Percentiles rank a stretch among this genome's conserved stretches.
These are phyloP conservation scores for Proterorhinus semilunaris DNA, from an alignment of 2,113 vertebrate genomes.

Conservation along the genomic window DNA sequence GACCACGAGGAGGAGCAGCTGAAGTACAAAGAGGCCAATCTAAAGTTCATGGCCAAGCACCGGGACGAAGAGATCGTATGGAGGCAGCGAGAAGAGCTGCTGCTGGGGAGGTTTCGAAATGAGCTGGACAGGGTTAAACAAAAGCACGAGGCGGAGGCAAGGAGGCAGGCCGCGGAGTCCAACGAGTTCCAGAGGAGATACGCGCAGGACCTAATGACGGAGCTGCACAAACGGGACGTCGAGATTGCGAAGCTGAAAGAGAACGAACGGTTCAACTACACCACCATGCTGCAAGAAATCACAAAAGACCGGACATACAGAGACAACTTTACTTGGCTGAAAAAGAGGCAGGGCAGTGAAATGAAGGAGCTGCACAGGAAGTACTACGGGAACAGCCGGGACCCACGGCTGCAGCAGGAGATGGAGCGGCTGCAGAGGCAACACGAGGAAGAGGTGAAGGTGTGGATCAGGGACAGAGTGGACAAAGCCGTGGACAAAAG, in stretches of 20 bases:
- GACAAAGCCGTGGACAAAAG: not conserved
- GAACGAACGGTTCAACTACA: accelerated
- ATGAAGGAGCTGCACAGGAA: not conserved
- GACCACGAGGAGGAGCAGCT: not conserved
- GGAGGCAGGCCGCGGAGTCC: constrained; percentile 23
- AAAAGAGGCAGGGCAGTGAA: constrained; percentile 8
- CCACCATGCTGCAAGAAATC: not conserved
- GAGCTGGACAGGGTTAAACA: not conserved
- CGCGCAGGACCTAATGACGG: accelerated
- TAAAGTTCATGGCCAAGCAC: not conserved
- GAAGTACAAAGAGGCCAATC: not conserved
- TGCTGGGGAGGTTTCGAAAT: not conserved
- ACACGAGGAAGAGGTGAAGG: constrained; percentile 10
- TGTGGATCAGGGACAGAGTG: constrained; percentile 26
- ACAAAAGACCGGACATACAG: not conserved
- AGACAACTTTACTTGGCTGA: not conserved
- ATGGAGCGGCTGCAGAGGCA: accelerated
- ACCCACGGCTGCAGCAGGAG: not conserved
- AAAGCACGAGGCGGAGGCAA: constrained; percentile 17
- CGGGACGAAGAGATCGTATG: not conserved
- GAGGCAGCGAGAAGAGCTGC: not conserved
- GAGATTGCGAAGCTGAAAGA: not conserved
- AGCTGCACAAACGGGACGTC: not conserved
- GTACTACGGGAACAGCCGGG: not conserved
- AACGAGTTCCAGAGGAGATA: constrained; percentile 2